Conservation (phyloP, 2,797 vertebrate species). For the Spinus pinus region DNA sequence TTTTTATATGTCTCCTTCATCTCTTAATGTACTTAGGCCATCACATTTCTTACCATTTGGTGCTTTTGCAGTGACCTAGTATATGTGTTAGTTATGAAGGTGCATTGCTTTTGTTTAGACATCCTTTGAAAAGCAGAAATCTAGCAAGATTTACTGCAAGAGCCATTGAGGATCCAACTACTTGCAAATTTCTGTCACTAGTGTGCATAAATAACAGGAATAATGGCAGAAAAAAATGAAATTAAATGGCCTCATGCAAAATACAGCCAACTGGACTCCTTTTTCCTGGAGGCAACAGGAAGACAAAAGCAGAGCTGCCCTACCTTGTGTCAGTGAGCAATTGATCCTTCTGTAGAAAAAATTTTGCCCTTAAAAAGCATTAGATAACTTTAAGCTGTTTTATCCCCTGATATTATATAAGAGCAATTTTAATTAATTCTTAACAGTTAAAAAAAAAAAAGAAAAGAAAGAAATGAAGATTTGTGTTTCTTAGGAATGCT, state of each 20-base stretch:
- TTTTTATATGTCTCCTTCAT: background rate
- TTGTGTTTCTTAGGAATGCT: conserved; percentile 78
- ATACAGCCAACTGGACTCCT: background rate
- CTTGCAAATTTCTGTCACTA: background rate
- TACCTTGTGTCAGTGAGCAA: conserved; percentile 47
- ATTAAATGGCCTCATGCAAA: background rate
- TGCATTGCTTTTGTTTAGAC: background rate
- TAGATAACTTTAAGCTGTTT: conserved; percentile 68
- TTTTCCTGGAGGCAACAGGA: background rate
- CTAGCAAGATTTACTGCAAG: background rate
- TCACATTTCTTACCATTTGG: background rate
- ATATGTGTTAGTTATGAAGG: background rate
- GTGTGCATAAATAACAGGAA: background rate
- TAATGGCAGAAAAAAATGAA: conserved; percentile 12
- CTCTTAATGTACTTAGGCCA: background rate
- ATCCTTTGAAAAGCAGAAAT: background rate
- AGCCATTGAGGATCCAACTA: background rate
- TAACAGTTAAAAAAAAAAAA: conserved; percentile 44
- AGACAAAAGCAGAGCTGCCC: conserved; percentile 40
- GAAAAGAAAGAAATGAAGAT: conserved; percentile 63
- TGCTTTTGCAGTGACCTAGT: background rate
- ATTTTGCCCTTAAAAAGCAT: conserved; percentile 27
- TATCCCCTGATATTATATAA: conserved; percentile 67
- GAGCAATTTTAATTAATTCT: conserved; percentile 73
- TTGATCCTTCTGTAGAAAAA: background rate